Percentiles rank a stretch among this genome's conserved stretches.
These are phyloP conservation scores for Apis florea DNA, from an alignment of 1,140 invertebrate species.

Conservation along the genomic window DNA sequence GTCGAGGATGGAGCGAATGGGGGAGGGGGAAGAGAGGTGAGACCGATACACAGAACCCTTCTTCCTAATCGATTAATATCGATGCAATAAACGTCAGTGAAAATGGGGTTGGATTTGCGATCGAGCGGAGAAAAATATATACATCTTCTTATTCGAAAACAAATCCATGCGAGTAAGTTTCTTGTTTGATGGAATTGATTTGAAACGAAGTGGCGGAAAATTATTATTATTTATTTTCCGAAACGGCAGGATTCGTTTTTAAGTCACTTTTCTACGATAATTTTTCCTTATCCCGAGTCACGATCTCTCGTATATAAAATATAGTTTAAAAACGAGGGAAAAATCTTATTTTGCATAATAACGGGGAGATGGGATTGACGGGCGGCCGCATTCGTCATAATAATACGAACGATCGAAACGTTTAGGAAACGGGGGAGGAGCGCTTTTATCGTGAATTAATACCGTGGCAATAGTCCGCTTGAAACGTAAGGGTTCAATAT, in stretches of 20 bases:
- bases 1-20: background rate
- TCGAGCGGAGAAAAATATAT: slow-evolving; percentile 31
- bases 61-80: slow-evolving; percentile 60
- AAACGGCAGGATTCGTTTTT: too few relatives aligned
- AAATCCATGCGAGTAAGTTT: background rate
- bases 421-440: slow-evolving; percentile 20
- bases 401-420: slow-evolving; percentile 7
- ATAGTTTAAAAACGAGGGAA: too few relatives aligned
- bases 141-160: slow-evolving; percentile 48
- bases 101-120: slow-evolving; percentile 12
- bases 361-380: background rate
- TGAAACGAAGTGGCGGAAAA: too few relatives aligned
- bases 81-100: slow-evolving; percentile 56
- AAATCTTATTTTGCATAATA: background rate
- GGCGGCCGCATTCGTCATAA: background rate
- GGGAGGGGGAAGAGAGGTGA: background rate
- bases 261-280: too few relatives aligned
- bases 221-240: too few relatives aligned
- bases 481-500: slow-evolving; percentile 43
- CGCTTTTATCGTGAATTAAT: slow-evolving; percentile 46
- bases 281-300: too few relatives aligned
- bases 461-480: slow-evolving; percentile 17
- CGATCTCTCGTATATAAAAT: too few relatives aligned
- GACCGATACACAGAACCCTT: slow-evolving; percentile 29
- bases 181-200: background rate